phyloP scores from a whole-genome alignment of 2,888 invertebrate genomes.

The Pogonocherus hispidulus region DNA sequence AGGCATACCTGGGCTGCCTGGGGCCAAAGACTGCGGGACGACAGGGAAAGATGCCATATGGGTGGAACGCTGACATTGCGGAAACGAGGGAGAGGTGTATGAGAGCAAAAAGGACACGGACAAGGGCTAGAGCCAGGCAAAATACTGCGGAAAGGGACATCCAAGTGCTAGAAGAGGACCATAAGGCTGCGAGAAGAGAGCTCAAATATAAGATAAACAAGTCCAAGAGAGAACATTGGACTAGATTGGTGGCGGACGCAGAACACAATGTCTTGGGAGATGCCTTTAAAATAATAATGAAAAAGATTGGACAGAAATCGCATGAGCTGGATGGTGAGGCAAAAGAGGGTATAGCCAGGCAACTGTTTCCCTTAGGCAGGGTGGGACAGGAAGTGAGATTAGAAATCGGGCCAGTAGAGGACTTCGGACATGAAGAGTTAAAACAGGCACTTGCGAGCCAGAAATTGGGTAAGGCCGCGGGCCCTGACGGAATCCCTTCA shows the following conservation, averaged over 20 bases:
- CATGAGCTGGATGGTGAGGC: not conserved
- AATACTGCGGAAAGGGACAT: too few relatives aligned
- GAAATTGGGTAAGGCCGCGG: not conserved
- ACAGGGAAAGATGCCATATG: conserved; percentile 5
- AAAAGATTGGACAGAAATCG: not conserved
- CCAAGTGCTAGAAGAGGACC: not conserved
- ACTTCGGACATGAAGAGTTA: conserved; percentile 2
- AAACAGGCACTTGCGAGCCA: not conserved
- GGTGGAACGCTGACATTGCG: conserved; percentile 25
- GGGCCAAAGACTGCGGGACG: not conserved
- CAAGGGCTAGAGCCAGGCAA: not conserved
- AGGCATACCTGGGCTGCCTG: not conserved
- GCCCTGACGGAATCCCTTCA: not conserved
- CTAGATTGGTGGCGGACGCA: conserved; percentile 7
- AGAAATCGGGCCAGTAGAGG: not conserved
- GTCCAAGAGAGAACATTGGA: conserved; percentile 8
- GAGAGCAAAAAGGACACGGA: not conserved
- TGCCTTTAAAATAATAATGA: conserved; percentile 19
- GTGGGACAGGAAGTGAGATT: not conserved
- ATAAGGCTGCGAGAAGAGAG: not conserved
- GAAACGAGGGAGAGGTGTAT: conserved; percentile 6
- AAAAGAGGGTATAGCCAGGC: not conserved
- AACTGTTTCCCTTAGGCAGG: conserved; percentile 7
- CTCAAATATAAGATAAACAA: not conserved
- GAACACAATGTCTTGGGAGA: conserved; percentile 26